A percentile compares a stretch with the other conserved stretches of the same genome.
phyloP scores from a whole-genome alignment of 2,888 invertebrate genomes.

The Elysia crispata region DNA sequence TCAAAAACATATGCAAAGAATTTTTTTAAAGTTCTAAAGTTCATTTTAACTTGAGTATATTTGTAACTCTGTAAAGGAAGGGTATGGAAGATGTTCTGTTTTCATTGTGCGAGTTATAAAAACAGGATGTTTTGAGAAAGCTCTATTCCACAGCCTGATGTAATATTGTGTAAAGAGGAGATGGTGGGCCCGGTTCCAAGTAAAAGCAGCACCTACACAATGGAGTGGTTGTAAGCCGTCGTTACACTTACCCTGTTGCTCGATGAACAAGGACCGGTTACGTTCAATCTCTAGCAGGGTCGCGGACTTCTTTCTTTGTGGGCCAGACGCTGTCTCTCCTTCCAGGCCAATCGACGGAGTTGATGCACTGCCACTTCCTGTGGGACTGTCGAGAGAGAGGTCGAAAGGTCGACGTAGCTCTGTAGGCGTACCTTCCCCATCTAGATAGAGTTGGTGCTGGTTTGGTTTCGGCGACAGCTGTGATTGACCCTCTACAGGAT shows the following conservation, averaged over 20 bases:
- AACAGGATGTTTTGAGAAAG: no score
- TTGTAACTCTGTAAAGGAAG: no score
- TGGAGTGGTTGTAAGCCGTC: no score
- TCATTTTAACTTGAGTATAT: no score
- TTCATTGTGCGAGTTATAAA: no score
- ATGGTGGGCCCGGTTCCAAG: no score
- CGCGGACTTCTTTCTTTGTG: constrained; percentile 68
- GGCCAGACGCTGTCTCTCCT: constrained; percentile 49
- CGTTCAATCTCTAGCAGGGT: constrained; percentile 93
- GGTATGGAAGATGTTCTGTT: no score
- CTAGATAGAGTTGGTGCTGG: background rate
- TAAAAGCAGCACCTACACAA: no score
- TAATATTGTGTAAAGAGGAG: no score
- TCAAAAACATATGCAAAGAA: no score
- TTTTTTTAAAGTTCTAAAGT: no score
- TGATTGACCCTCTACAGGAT: constrained; percentile 38
- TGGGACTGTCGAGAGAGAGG: constrained; percentile 24
- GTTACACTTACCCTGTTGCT: constrained; percentile 91
- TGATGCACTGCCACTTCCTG: background rate
- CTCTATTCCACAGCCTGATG: no score
- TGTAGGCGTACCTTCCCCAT: constrained; percentile 31
- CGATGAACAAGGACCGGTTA: constrained; percentile 89
- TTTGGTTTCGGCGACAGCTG: background rate
- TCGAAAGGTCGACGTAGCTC: constrained; percentile 39
- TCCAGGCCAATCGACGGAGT: background rate